These are phyloP conservation scores for Tragelaphus eurycerus DNA, from an alignment of 2,797 vertebrate genomes.

Conservation along the genomic window DNA sequence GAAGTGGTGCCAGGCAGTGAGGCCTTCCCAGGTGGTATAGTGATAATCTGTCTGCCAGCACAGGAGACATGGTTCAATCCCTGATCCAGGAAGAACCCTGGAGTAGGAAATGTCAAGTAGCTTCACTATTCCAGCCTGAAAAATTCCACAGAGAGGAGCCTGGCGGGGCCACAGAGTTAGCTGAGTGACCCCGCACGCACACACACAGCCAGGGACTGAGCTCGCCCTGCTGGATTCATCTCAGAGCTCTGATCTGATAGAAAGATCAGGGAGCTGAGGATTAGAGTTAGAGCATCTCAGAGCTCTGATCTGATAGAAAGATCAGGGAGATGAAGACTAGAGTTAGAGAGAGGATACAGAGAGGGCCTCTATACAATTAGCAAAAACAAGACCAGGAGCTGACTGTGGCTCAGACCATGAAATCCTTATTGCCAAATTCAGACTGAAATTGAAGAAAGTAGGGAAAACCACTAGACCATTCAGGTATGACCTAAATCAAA, in stretches of 20 bases:
- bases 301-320: not conserved
- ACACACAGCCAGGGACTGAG: not conserved
- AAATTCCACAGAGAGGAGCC: not conserved
- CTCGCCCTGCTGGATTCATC: not conserved
- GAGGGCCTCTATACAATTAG: too few species aligned
- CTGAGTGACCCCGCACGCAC: rapidly evolving
- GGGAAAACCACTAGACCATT: too few species aligned
- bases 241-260: not conserved
- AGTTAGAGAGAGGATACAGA: too few species aligned
- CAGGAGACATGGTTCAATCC: not conserved
- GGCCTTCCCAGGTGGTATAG: not conserved
- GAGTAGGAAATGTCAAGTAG: not conserved
- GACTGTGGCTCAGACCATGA: too few species aligned
- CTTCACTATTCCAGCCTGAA: not conserved
- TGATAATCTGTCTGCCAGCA: not conserved
- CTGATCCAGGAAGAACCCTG: not conserved
- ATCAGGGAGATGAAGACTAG: not conserved
- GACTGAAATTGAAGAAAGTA: too few species aligned
- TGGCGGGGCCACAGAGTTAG: not conserved
- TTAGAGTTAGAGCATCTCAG: not conserved
- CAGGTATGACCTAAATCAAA: too few species aligned
- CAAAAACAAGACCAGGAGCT: too few species aligned
- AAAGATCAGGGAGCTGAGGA: not conserved
- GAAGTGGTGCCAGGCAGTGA: not conserved
- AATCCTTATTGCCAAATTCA: too few species aligned